Evolutionary conservation across 2,113 vertebrate species (phyloP), one percentile per base, ranked within the genome.

Genomic region (Irena cyanogastra): DNA sequence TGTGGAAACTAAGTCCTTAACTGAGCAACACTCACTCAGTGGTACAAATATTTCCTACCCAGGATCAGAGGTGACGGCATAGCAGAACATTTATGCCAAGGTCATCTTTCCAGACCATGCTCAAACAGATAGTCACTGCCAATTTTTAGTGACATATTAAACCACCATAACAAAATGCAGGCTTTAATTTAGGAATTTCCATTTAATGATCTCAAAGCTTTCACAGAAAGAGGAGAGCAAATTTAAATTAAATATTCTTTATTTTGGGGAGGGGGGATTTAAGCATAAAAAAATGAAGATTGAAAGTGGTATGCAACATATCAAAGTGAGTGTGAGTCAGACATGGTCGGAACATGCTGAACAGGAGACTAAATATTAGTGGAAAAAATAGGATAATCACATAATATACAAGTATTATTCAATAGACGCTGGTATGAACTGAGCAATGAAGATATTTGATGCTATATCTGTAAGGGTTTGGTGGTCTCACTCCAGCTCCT

Each of bases 241-340:
- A 39, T 70, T 69, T 54, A 72, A 81, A 54, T 33, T 27, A 81
- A 50, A 35, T 49, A 35, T 54, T 47, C 7, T 10, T 37, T 49
- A 16, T 13, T 21, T 37, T 31, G 2, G 2, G 7, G 6, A 4
- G 7, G 2, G 7, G 6, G 5, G 7, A 66, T 31, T 77, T 77
- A 54, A 74, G 24, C 5, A 33, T 16, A 18, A 71, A 35, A 35
- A 77, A 45, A 54, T 17, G 3, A 35, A 68, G 39, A 14, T 9
- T 26, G 17, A 24, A 35, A 75, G n/a, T 27, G 22, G 4, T 47
- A 60, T 68, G 41, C 50, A 50, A 53, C 23, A 39, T 16, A 59
- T 63, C 75, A 78, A 83, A 74, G 20, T n/a, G 9, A 53, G 26
- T 17, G 3, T 27, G 16, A 16, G 19, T 79, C 23, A 87, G 42